Base-by-base conservation (phyloP, 2,113 vertebrate species). In the Pleuronectes platessa region DNA sequence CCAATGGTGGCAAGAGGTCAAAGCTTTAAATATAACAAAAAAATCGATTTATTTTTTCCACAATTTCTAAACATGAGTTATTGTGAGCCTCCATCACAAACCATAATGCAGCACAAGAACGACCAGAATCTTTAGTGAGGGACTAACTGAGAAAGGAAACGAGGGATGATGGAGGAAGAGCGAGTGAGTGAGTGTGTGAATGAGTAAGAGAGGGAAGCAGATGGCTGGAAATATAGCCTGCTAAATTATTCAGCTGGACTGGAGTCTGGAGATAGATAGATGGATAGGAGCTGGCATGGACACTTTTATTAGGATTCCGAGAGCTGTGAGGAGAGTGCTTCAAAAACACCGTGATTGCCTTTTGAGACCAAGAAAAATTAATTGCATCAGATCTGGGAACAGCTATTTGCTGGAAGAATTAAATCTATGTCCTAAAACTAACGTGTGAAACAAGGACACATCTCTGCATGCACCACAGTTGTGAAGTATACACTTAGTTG, bases 161-260 rank as follows among this genome's bases (percentile, higher is more conserved):
- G 56, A 68, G 79, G 72, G 85, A 55, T 40, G 79, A 87, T 65
- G 56, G 83, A 80, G 71, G 47, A 59, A 84, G 60, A 62, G 73
- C 3, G 45, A 74, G 60, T 4, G 61, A 66, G 74, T 35, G 63
- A 60, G 74, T 37, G 31, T 71, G 60, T 21, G 68, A 80, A 76
- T 58, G 71, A 77, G 71, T n/a, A 61, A 82, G 76, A 61, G 83
- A 68, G 83, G 61, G 86, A 86, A 86, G 84, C 86, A 93, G 90
- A 91, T 91, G 88, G 90, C 83, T 93, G 76, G 83, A 93, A 88
- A 90, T 89, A 88, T 88, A 91, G 87, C 87, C 90, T 93, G 89
- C 72, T 93, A 92, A 93, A 92, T 93, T 90, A 93, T 93, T 92
- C 89, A 93, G 88, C 84, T 71, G 40, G 88, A 66, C 81, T 86